Base-by-base conservation (phyloP, 2,888 invertebrate species). In the Agrochola litura region DNA sequence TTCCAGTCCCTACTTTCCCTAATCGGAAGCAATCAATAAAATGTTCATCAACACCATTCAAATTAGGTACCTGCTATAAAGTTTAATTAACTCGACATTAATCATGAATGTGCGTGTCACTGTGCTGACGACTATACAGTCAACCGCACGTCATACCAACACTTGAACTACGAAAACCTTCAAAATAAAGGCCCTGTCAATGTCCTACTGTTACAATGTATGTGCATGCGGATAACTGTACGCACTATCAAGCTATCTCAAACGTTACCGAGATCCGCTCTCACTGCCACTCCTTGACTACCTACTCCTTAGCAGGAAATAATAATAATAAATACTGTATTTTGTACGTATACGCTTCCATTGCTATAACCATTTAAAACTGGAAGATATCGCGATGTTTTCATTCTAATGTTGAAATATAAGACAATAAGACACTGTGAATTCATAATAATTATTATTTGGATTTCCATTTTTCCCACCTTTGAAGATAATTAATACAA, bases 261-360 rank as follows among this genome's bases (percentile, higher is more conserved):
- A 86, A 88, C 85, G 80, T 83, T 82, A 79, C 76, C 10, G 54
- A 80, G 76, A 79, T 73, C 77, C 74, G 66, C 89, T 89, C 87
- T 88, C 88, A 75, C 79, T 68, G 72, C 83, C 89, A 70, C 83
- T 74, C 80, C 83, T 52, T 69, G 25, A 10, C 56, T 19, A n/a
- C 63, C 63, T 43, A 54, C 37, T 68, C n/a, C 52, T 74, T 69
- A 12, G 46, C 58, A 74, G 61, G 60, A 77, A 72, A 83, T 70
- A 46, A 76, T 68, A 43, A 64, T 74, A 70, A 61, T 75, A 72
- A 83, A 63, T 65, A 66, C 82, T 56, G 22, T 54, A 82, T 63
- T 82, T 67, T 67, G 43, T 73, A 69, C 10, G 14, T 43, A 56
- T 30, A 58, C 5, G 22, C 16, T 54, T 66, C 49, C 22, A 71